These are phyloP conservation scores for Euglossa dilemma DNA, from an alignment of 1,140 invertebrate genomes.

Conservation along the genomic window DNA sequence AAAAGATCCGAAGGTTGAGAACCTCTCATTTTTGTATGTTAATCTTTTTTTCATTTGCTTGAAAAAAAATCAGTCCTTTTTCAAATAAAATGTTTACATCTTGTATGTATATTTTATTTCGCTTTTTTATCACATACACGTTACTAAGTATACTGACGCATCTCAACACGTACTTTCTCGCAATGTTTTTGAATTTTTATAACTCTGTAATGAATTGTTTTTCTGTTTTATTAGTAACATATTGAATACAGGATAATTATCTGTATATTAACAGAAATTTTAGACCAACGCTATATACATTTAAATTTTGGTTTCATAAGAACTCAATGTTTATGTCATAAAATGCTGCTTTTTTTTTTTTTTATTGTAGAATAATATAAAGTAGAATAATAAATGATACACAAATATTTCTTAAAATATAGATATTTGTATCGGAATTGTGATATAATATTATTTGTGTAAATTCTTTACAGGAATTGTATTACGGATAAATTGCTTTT, in stretches of 20 bases:
- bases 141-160: not conserved
- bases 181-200: slow-evolving; percentile 10
- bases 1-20: slow-evolving; percentile 62
- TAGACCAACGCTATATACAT: not conserved
- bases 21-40: slow-evolving; percentile 63
- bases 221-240: slow-evolving; percentile 1
- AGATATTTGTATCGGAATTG: not conserved
- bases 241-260: not conserved
- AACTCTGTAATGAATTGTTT: slow-evolving; percentile 11
- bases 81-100: slow-evolving; percentile 6
- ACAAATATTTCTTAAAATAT: not conserved
- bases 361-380: not conserved
- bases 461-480: slow-evolving; percentile 51
- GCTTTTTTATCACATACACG: not conserved
- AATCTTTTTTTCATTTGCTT: slow-evolving; percentile 43
- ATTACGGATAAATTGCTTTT: not conserved
- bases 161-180: slow-evolving; percentile 11
- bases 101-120: not conserved
- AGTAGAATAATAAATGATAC: not conserved
- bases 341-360: not conserved
- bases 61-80: slow-evolving; percentile 29
- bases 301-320: not conserved
- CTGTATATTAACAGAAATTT: not conserved
- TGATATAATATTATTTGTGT: slow-evolving; percentile 13
- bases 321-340: slow-evolving; percentile 10